Evolutionary conservation across 2,113 vertebrate species (phyloP).

Genomic region (Gobiocypris rarus): DNA sequence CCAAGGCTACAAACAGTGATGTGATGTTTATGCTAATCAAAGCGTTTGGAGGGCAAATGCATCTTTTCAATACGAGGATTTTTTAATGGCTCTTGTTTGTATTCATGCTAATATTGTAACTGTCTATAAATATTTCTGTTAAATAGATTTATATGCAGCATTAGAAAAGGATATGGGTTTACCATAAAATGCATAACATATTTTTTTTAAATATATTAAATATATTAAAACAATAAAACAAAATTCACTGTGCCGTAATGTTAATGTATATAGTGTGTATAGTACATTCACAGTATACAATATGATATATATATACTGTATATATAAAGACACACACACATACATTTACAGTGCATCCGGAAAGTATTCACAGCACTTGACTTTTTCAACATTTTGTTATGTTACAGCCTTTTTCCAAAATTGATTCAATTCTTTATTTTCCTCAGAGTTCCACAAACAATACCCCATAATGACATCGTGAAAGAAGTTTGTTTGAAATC

Average conservation of each 20-base stretch:
- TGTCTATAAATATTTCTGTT: neutral
- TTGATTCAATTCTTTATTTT: too few relatives aligned
- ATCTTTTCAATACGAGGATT: neutral
- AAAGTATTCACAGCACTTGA: too few relatives aligned
- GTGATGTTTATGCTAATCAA: constrained; percentile 23
- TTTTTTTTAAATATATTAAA: too few relatives aligned
- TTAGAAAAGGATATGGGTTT: neutral
- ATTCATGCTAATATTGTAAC: neutral
- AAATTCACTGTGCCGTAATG: neutral
- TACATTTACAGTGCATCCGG: too few relatives aligned
- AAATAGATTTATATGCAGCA: neutral
- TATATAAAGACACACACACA: too few relatives aligned
- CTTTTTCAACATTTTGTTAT: too few relatives aligned
- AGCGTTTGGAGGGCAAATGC: constrained; percentile 8
- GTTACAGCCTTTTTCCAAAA: too few relatives aligned
- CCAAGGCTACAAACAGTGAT: constrained; percentile 4
- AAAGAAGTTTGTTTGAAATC: too few relatives aligned
- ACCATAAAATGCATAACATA: neutral
- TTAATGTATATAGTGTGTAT: neutral
- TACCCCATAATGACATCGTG: too few relatives aligned
- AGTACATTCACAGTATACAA: too few relatives aligned
- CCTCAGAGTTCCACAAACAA: too few relatives aligned
- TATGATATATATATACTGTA: too few relatives aligned
- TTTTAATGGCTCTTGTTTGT: neutral
- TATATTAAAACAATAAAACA: neutral